A percentile compares a stretch with the other conserved stretches of the same genome.
Conservation (phyloP, 1,140 invertebrate species). For the Drosophila parabipectinata region DNA sequence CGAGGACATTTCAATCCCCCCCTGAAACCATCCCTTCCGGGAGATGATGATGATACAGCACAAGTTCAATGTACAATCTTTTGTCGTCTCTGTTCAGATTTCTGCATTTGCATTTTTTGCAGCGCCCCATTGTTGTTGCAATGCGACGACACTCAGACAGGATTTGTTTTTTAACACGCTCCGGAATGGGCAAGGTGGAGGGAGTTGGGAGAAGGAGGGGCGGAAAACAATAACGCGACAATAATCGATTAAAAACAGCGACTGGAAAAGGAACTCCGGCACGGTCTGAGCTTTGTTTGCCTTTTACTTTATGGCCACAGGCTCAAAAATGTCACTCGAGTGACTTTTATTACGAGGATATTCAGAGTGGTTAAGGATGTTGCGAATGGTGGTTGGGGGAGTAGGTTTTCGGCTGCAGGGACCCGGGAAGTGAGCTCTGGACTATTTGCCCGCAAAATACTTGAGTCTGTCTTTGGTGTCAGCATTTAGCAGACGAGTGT, state of each 20-base stretch:
- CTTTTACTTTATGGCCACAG: slow-evolving; percentile 72
- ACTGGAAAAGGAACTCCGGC: slow-evolving; percentile 58
- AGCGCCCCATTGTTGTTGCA: slow-evolving; percentile 49
- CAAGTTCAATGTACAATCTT: slow-evolving; percentile 76
- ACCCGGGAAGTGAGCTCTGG: slow-evolving; percentile 11
- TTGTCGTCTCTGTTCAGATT: slow-evolving; percentile 36
- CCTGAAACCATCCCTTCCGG: background rate
- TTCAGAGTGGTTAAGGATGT: slow-evolving; percentile 18
- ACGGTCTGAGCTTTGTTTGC: slow-evolving; percentile 68
- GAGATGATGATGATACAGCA: slow-evolving; percentile 57
- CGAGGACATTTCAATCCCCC: slow-evolving; percentile 58
- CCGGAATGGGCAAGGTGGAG: background rate
- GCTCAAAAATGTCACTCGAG: slow-evolving; percentile 79
- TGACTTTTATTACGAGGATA: slow-evolving; percentile 72
- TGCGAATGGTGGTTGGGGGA: background rate
- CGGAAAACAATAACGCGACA: slow-evolving; percentile 57
- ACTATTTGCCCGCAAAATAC: slow-evolving; percentile 80
- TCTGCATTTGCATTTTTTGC: slow-evolving; percentile 49
- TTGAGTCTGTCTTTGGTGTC: slow-evolving; percentile 74
- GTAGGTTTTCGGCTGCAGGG: background rate
- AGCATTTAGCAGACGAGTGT: slow-evolving; percentile 76
- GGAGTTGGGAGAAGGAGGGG: background rate
- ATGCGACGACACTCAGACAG: slow-evolving; percentile 79
- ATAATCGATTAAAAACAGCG: slow-evolving; percentile 78
- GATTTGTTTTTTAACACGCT: slow-evolving; percentile 54